Percentiles rank a stretch among this genome's conserved stretches.
Evolutionary conservation across 92 coral and sea anemone species (phyloP).

Genomic region (Siderastrea radians): DNA sequence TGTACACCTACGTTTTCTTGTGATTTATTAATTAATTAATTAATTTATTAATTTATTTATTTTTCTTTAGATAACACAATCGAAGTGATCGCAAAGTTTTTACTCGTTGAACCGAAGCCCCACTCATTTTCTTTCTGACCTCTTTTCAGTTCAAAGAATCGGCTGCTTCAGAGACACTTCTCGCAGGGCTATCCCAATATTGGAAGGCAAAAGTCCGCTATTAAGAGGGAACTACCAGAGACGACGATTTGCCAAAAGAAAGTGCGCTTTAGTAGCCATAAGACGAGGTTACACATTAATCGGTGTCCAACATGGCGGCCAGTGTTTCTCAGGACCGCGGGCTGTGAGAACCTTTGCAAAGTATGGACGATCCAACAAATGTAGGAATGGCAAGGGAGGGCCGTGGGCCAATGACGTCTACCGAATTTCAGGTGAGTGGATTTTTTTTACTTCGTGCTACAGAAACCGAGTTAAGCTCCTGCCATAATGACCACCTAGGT

Average conservation of each 20-base stretch:
- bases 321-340: constrained; percentile 42
- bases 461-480: neutral
- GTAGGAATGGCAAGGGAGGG: constrained; percentile 44
- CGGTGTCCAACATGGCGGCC: constrained; percentile 35
- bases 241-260: neutral
- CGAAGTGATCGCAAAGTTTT: too few species aligned
- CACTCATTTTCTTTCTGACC: neutral
- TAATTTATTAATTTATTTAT: too few species aligned
- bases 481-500: neutral
- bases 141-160: constrained; percentile 39
- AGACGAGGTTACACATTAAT: constrained; percentile 11
- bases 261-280: constrained; percentile 20
- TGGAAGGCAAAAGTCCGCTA: constrained; percentile 25
- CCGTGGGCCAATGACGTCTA: constrained; percentile 50
- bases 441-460: too few species aligned
- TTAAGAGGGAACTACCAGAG: constrained; percentile 33
- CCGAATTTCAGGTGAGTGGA: constrained; percentile 17
- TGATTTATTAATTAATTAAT: too few species aligned
- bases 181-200: constrained; percentile 53
- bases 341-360: constrained; percentile 18
- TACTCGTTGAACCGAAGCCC: neutral
- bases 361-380: constrained; percentile 44
- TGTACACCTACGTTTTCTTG: too few species aligned
- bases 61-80: too few species aligned
- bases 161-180: constrained; percentile 68